Conservation (phyloP, 1,140 invertebrate genomes). For the Lucilia sericata region DNA sequence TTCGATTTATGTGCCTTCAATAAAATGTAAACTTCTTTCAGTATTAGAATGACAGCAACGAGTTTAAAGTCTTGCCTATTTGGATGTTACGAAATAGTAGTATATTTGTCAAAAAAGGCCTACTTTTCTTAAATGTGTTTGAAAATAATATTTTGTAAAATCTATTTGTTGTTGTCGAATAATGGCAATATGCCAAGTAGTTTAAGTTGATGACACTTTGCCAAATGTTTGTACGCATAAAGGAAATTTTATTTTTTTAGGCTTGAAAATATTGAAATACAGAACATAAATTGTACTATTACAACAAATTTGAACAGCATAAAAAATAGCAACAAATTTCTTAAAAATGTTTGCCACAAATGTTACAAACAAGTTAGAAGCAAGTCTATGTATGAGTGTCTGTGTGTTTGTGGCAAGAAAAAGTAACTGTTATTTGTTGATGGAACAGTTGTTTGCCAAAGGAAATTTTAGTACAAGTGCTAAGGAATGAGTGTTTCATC, state of each 20-base stretch:
- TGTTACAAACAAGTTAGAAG: too few species aligned
- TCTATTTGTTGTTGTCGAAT: background rate
- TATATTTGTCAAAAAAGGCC: constrained; percentile 37
- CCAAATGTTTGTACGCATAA: constrained; percentile 28
- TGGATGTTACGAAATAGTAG: too few species aligned
- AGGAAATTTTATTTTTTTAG: background rate
- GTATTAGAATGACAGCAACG: too few species aligned
- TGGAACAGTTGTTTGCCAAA: constrained; percentile 25
- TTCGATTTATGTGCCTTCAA: background rate
- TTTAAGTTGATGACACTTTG: constrained; percentile 38
- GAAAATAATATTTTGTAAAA: background rate
- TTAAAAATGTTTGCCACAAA: too few species aligned
- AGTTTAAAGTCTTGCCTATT: too few species aligned
- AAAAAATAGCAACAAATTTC: too few species aligned
- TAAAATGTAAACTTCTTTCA: background rate
- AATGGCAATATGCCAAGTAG: constrained; percentile 37
- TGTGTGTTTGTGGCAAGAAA: too few species aligned
- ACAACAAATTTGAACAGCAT: background rate
- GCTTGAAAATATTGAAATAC: background rate
- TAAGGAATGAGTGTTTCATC: background rate
- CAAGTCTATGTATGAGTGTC: too few species aligned
- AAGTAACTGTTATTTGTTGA: background rate
- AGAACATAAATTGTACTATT: constrained; percentile 24
- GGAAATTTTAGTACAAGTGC: background rate
- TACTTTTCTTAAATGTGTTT: constrained; percentile 7